Percentiles rank a stretch among this genome's conserved stretches.
phyloP scores from a whole-genome alignment of 2,888 invertebrate genomes.

The Rhamnusium bicolor region DNA sequence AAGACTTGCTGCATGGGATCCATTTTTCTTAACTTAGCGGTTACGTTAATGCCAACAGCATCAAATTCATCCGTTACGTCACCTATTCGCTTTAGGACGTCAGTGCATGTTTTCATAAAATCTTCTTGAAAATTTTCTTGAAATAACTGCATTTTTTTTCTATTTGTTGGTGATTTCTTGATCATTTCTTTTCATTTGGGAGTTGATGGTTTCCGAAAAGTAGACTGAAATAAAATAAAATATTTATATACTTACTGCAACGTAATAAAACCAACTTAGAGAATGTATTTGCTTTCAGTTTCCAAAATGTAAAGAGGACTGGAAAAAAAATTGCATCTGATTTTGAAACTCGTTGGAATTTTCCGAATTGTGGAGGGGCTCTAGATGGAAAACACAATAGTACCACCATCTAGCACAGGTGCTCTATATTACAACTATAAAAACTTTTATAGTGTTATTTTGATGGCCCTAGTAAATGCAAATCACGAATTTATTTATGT shows the following conservation, averaged over 20 bases:
- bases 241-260: slow-evolving; percentile 1
- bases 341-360: slow-evolving; percentile 21
- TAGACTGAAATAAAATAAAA: slow-evolving; percentile 14
- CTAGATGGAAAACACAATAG: slow-evolving; percentile 7
- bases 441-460: slow-evolving; percentile 12
- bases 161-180: slow-evolving; percentile 12
- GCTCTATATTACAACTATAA: slow-evolving; percentile 35
- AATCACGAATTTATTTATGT: slow-evolving; percentile 17
- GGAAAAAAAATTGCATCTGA: slow-evolving; percentile 20
- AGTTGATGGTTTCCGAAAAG: slow-evolving; percentile 22
- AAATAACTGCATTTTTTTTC: slow-evolving; percentile 10
- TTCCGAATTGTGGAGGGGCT: slow-evolving; percentile 8
- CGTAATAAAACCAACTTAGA: neutral
- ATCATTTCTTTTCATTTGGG: neutral
- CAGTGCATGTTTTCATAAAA: slow-evolving; percentile 18
- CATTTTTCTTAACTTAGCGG: slow-evolving; percentile 17
- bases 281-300: slow-evolving; percentile 8
- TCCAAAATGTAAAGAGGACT: slow-evolving; percentile 13
- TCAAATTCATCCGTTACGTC: slow-evolving; percentile 1
- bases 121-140: slow-evolving; percentile 1
- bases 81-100: slow-evolving; percentile 18
- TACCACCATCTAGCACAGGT: slow-evolving; percentile 22
- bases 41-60: slow-evolving; percentile 3
- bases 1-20: slow-evolving; percentile 1
- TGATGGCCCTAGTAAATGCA: slow-evolving; percentile 7